Conservation (phyloP, 2,888 invertebrate genomes). For the Lasioglossum leucozonium region DNA sequence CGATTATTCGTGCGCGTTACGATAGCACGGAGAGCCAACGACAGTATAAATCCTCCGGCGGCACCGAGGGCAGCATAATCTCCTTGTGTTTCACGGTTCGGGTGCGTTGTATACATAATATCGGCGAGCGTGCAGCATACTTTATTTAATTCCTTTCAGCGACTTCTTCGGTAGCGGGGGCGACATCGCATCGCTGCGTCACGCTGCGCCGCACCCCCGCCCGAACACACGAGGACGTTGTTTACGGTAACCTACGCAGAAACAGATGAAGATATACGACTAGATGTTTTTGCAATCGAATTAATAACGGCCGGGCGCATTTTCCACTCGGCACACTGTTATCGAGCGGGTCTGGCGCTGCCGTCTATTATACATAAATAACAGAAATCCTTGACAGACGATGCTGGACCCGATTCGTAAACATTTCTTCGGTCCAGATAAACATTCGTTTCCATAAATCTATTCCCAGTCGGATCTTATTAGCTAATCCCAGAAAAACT, state of each 20-base stretch:
- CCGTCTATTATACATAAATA: background rate
- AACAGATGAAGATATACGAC: slow-evolving; percentile 60
- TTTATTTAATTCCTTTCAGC: slow-evolving; percentile 62
- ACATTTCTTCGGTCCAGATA: background rate
- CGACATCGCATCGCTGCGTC: background rate
- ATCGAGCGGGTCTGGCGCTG: background rate
- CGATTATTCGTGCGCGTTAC: slow-evolving; percentile 20
- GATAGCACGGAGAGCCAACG: slow-evolving; percentile 29
- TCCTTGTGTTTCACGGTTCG: slow-evolving; percentile 53
- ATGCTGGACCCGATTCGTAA: background rate
- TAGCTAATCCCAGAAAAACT: too few relatives aligned
- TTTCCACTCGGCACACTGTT: slow-evolving; percentile 29
- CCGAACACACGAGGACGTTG: slow-evolving; percentile 39
- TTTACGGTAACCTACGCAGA: slow-evolving; percentile 50
- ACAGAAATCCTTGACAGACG: background rate
- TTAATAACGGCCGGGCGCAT: slow-evolving; percentile 53
- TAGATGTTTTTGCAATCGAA: slow-evolving; percentile 57
- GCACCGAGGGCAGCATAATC: slow-evolving; percentile 51
- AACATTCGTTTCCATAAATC: background rate
- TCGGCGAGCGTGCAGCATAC: slow-evolving; percentile 38
- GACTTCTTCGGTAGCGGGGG: slow-evolving; percentile 28
- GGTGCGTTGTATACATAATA: slow-evolving; percentile 49
- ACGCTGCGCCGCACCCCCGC: background rate
- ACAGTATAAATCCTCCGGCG: slow-evolving; percentile 53
- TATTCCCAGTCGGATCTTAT: background rate